These are phyloP conservation scores for Allolobophora icterica DNA, from an alignment of 2,888 invertebrate species.

Conservation along the genomic window DNA sequence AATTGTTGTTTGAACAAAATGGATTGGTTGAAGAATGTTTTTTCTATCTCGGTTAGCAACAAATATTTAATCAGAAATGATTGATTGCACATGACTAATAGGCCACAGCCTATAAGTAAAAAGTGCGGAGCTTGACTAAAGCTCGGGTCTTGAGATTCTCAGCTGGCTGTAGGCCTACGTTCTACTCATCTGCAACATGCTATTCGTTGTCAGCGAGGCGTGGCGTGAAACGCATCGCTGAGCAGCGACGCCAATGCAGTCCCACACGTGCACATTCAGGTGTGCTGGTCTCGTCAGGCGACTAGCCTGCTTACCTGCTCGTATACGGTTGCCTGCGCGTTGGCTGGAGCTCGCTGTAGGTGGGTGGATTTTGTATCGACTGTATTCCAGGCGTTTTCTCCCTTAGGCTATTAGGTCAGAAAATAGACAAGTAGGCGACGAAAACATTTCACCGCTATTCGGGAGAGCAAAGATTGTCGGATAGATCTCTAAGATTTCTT, in stretches of 20 bases:
- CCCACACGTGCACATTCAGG: background rate
- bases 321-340: background rate
- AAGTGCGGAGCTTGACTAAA: background rate
- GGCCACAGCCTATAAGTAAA: background rate
- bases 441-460: background rate
- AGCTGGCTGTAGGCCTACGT: too few relatives aligned
- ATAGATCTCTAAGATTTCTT: background rate
- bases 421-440: background rate
- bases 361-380: background rate
- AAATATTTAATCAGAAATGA: too few relatives aligned
- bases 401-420: background rate
- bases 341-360: background rate
- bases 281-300: background rate
- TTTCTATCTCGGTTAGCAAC: too few relatives aligned
- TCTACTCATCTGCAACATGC: background rate
- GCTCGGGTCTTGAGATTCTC: background rate
- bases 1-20: too few relatives aligned
- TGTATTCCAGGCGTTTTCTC: background rate
- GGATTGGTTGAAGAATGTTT: too few relatives aligned
- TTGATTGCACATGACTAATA: background rate
- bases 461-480: background rate
- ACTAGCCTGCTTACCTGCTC: background rate
- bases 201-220: background rate
- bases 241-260: background rate
- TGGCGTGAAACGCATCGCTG: background rate